Percentiles rank a stretch among this genome's conserved stretches.
Evolutionary conservation across 2,113 vertebrate species (phyloP).

Genomic region (Mesoclemmys tuberculata): DNA sequence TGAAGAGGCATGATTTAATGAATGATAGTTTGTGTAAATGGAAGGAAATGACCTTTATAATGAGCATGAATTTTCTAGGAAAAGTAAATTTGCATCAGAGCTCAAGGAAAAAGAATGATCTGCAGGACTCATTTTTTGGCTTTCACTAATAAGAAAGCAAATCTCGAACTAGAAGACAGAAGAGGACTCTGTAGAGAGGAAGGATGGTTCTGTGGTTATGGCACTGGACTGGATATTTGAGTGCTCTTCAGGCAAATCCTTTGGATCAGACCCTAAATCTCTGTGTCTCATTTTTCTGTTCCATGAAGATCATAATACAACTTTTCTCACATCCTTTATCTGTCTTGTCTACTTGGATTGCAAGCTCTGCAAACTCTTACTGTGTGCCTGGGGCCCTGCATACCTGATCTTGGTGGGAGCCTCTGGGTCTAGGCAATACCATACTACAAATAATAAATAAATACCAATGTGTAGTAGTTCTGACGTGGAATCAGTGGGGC

Average conservation of each 20-base stretch:
- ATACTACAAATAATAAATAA: neutral
- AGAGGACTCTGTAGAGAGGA: accelerated
- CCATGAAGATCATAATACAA: neutral
- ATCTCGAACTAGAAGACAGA: accelerated
- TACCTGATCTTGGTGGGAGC: too few species aligned
- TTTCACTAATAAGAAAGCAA: neutral
- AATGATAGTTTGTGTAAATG: neutral
- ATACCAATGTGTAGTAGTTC: neutral
- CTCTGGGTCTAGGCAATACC: neutral
- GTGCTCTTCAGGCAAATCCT: neutral
- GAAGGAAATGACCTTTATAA: neutral
- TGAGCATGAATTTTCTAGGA: neutral
- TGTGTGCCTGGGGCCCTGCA: too few species aligned
- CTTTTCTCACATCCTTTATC: too few species aligned
- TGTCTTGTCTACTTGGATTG: too few species aligned
- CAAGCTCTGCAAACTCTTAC: too few species aligned
- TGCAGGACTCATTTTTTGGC: neutral
- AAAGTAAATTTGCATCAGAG: neutral
- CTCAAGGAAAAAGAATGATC: neutral
- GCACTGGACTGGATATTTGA: too few species aligned
- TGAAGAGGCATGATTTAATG: neutral
- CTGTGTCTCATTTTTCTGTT: neutral
- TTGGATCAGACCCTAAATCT: neutral
- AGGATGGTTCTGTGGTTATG: neutral
- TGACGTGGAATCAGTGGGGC: neutral